Evolutionary conservation across 2,797 vertebrate genomes (phyloP).

Genomic region (Eutrigla gurnardus): DNA sequence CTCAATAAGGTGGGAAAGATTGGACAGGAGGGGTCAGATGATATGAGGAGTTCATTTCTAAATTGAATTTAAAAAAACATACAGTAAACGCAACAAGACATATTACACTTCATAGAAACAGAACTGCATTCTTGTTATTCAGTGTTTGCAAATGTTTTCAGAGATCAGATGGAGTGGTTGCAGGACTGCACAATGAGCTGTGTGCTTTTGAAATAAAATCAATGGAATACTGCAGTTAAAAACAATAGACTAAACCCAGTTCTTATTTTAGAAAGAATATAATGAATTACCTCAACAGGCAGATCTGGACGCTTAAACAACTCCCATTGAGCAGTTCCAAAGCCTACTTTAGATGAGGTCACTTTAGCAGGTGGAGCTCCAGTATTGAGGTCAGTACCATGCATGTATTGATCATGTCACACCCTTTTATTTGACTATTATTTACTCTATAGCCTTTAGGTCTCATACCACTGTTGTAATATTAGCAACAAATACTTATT

Average conservation of each 20-base stretch:
- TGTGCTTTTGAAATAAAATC: slow-evolving; percentile 21
- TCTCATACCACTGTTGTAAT: too few relatives aligned
- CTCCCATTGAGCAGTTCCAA: slow-evolving; percentile 18
- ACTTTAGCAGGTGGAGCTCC: slow-evolving; percentile 2
- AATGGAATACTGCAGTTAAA: slow-evolving; percentile 20
- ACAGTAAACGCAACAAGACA: not conserved
- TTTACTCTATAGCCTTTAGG: not conserved
- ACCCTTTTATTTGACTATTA: not conserved
- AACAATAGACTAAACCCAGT: slow-evolving; percentile 1
- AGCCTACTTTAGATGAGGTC: not conserved
- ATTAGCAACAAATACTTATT: too few relatives aligned
- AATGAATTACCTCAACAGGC: slow-evolving; percentile 18
- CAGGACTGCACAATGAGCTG: slow-evolving; percentile 4
- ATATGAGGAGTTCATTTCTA: slow-evolving; percentile 21
- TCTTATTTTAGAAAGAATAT: not conserved
- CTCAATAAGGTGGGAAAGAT: slow-evolving; percentile 1
- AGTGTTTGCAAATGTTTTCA: not conserved
- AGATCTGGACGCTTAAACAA: slow-evolving; percentile 14
- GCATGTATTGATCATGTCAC: slow-evolving; percentile 6
- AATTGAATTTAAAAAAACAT: not conserved
- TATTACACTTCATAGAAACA: not conserved
- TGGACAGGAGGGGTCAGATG: not conserved
- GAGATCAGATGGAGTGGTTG: not conserved
- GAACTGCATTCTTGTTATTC: not conserved
- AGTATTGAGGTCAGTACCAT: slow-evolving; percentile 1